A percentile compares a stretch with the other conserved stretches of the same genome.
Evolutionary conservation across 2,113 vertebrate species (phyloP).

Genomic region (Ptilorrhoa leucosticta): DNA sequence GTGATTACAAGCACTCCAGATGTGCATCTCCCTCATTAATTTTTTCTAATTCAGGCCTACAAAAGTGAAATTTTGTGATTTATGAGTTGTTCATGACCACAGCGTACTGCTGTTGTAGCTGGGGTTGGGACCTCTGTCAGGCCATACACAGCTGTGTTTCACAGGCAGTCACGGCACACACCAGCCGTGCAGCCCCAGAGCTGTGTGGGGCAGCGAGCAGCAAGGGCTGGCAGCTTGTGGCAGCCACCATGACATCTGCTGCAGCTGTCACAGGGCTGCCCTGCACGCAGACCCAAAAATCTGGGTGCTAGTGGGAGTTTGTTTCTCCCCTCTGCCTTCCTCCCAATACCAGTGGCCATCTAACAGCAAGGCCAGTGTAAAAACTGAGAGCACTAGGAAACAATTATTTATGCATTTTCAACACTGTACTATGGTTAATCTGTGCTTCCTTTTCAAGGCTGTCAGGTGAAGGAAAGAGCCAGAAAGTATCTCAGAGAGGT

Average conservation of each 20-base stretch:
- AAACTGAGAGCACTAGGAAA: background rate
- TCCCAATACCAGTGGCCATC: background rate
- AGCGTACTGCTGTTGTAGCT: background rate
- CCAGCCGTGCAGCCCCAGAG: background rate
- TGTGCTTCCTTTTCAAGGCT: background rate
- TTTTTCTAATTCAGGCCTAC: background rate
- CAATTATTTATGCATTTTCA: background rate
- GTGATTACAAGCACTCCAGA: background rate
- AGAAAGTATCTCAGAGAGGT: background rate
- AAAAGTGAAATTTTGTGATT: background rate
- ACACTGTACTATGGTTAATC: background rate
- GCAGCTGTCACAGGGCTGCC: background rate
- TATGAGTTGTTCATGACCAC: background rate
- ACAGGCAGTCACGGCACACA: background rate
- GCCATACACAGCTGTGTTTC: background rate
- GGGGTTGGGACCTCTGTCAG: background rate
- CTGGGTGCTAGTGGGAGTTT: background rate
- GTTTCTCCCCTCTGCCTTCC: background rate
- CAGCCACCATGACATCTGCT: rapidly evolving
- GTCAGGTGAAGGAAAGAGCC: background rate
- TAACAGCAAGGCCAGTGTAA: background rate
- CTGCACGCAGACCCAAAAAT: background rate
- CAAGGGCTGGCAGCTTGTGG: background rate
- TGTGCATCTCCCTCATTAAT: background rate
- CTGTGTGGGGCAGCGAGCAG: background rate